phyloP scores from a whole-genome alignment of 1,140 invertebrate species.

The Dryas iulia region DNA sequence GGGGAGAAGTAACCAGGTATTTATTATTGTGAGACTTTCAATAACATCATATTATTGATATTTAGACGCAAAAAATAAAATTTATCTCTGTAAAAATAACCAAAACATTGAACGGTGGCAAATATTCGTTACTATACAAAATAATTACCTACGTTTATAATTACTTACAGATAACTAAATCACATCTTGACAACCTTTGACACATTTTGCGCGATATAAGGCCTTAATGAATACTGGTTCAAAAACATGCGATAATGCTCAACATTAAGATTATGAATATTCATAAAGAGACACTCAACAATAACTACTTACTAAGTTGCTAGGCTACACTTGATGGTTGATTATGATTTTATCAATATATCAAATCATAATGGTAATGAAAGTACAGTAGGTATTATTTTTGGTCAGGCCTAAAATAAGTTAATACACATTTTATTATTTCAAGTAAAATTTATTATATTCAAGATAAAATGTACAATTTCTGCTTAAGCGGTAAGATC shows the following conservation, averaged over 20 bases:
- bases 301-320: slow-evolving; percentile 24
- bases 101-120: not conserved
- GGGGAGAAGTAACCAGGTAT: too few species aligned
- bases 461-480: not conserved
- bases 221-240: slow-evolving; percentile 61
- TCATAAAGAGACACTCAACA: slow-evolving; percentile 23
- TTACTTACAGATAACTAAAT: slow-evolving; percentile 51
- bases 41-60: not conserved
- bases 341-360: not conserved
- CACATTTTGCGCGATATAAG: slow-evolving; percentile 50
- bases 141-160: slow-evolving; percentile 60
- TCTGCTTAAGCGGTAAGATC: not conserved
- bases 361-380: too few species aligned
- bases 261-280: slow-evolving; percentile 51
- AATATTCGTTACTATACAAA: slow-evolving; percentile 39
- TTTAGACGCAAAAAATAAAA: not conserved
- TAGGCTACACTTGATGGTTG: not conserved
- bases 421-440: too few species aligned
- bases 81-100: not conserved
- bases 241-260: slow-evolving; percentile 53
- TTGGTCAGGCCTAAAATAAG: too few species aligned
- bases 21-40: not conserved
- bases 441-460: not conserved
- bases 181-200: slow-evolving; percentile 46
- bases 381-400: too few species aligned